Conservation (phyloP, 2,888 invertebrate genomes). For the Catocala fraxini region DNA sequence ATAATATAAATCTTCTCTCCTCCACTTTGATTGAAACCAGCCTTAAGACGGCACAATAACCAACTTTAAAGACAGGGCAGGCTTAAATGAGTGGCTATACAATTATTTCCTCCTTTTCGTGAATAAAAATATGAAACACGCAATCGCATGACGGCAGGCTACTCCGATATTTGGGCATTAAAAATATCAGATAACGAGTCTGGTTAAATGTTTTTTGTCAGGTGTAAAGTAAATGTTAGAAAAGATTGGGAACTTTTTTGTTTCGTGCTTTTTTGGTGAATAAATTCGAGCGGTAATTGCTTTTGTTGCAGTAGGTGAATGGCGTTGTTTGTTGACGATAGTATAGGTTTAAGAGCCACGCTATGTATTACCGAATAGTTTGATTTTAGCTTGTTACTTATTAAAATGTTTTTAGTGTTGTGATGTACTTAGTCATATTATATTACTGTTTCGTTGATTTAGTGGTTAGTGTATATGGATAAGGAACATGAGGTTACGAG, state of each 20-base stretch:
- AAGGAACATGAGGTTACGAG: no score
- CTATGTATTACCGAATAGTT: background rate
- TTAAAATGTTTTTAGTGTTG: background rate
- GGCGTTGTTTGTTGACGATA: constrained; percentile 5
- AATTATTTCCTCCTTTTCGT: constrained; percentile 46
- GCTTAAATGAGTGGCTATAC: constrained; percentile 51
- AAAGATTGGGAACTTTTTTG: constrained; percentile 9
- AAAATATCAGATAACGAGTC: constrained; percentile 55
- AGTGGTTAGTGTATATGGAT: no score
- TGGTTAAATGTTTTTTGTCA: constrained; percentile 54
- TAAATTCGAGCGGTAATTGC: constrained; percentile 7
- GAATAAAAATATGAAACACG: constrained; percentile 62
- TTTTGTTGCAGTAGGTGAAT: background rate
- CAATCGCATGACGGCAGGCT: constrained; percentile 73
- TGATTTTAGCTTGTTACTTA: background rate
- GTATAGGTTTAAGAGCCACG: background rate
- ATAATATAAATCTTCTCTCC: no score
- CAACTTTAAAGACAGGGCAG: constrained; percentile 32
- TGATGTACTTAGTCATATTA: no score
- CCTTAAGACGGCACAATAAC: background rate
- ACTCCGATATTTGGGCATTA: constrained; percentile 58
- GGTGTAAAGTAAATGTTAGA: constrained; percentile 51
- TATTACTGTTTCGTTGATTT: no score
- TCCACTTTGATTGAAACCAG: no score
- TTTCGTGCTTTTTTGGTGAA: constrained; percentile 6